phyloP scores from a whole-genome alignment of 1,140 invertebrate genomes.

The Pseudomyrmex pallidus region DNA sequence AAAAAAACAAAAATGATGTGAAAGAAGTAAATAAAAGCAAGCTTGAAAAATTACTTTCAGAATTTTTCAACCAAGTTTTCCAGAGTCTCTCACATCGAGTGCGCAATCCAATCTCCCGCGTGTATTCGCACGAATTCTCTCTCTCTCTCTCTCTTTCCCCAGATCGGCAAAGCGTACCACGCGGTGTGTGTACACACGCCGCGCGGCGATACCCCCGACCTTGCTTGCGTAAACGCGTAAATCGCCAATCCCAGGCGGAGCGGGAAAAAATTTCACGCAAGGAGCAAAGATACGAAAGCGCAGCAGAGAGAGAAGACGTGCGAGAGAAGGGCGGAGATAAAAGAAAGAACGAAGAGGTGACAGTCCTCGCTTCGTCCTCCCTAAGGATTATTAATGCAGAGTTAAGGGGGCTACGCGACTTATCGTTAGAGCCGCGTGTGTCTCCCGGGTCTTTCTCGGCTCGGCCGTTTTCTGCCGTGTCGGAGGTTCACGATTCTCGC shows the following conservation, averaged over 20 bases:
- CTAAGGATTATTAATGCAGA: constrained; percentile 71
- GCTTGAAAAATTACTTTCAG: neutral
- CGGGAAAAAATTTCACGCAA: constrained; percentile 4
- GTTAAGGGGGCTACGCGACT: constrained; percentile 59
- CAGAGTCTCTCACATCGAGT: neutral
- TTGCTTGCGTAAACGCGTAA: constrained; percentile 42
- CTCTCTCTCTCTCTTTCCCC: neutral
- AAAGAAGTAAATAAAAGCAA: neutral
- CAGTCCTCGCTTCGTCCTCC: constrained; percentile 22
- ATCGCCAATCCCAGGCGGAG: constrained; percentile 27
- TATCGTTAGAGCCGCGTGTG: constrained; percentile 71
- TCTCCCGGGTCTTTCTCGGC: constrained; percentile 26
- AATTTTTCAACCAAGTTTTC: too few species aligned
- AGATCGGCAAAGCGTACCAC: neutral
- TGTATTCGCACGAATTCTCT: neutral
- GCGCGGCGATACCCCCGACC: constrained; percentile 50
- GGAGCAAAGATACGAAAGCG: too few species aligned
- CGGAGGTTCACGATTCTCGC: constrained; percentile 77
- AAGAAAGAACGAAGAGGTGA: neutral
- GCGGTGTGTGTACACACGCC: neutral
- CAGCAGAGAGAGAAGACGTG: neutral
- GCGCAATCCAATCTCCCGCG: neutral
- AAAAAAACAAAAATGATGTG: too few species aligned
- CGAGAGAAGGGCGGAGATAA: neutral
- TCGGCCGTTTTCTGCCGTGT: constrained; percentile 64